Conservation (phyloP, 1,140 invertebrate genomes). For the Aphelenchoides fujianensis region DNA sequence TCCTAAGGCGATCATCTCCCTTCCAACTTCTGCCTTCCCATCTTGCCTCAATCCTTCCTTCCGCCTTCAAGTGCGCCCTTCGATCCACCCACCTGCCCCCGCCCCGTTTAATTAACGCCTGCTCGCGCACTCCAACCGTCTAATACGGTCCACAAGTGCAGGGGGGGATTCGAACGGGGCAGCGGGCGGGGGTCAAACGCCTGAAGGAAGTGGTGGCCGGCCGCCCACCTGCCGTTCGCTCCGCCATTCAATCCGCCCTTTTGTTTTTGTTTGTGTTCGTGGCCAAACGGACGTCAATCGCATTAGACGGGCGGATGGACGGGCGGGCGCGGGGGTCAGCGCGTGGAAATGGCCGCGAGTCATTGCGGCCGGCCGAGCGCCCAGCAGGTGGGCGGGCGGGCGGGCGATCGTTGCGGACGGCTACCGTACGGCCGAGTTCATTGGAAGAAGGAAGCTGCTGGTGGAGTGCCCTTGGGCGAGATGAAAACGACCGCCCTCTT, state of each 20-base stretch:
- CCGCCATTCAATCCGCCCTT: background rate
- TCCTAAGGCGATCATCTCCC: no score
- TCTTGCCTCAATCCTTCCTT: no score
- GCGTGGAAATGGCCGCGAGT: background rate
- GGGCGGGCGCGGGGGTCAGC: background rate
- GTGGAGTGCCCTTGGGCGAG: no score
- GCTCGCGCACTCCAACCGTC: no score
- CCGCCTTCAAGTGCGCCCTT: no score
- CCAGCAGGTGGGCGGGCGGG: background rate
- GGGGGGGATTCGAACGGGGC: no score
- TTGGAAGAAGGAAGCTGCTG: no score
- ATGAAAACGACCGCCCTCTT: background rate
- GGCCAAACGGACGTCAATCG: background rate
- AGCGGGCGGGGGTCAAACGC: background rate
- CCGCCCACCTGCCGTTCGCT: slow-evolving; percentile 4
- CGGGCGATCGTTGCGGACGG: no score
- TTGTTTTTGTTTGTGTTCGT: slow-evolving; percentile 3
- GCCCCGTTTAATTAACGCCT: background rate
- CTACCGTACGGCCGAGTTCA: no score
- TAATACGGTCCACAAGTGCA: no score
- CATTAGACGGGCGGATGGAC: background rate
- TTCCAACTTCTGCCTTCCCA: no score
- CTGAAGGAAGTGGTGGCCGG: background rate
- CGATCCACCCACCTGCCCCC: background rate
- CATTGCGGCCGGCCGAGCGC: background rate